phyloP scores from a whole-genome alignment of 2,888 invertebrate species.

The Dermolepida albohirtum region DNA sequence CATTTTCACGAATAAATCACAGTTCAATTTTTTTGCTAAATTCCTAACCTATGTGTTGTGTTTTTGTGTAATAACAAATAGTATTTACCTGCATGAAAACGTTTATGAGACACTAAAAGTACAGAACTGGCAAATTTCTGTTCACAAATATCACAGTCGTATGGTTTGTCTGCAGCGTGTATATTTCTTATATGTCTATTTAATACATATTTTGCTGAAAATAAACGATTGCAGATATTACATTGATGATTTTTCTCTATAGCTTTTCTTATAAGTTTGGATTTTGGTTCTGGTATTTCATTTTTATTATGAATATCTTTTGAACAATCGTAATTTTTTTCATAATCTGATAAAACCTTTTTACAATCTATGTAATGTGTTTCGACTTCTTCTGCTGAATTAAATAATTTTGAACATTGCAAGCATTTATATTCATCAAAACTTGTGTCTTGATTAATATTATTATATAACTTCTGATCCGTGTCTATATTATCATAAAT shows the following conservation, averaged over 20 bases:
- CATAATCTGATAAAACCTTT: no score
- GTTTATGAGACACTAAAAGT: slow-evolving; percentile 58
- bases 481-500: not conserved
- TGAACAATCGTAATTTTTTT: no score
- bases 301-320: slow-evolving; percentile 19
- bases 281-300: slow-evolving; percentile 1
- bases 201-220: slow-evolving; percentile 57
- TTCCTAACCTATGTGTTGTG: no score
- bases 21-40: no score
- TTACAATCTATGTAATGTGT: slow-evolving; percentile 48
- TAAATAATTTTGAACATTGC: slow-evolving; percentile 49
- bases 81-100: slow-evolving; percentile 51
- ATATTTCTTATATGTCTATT: slow-evolving; percentile 58
- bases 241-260: slow-evolving; percentile 48
- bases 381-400: slow-evolving; percentile 50
- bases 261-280: slow-evolving; percentile 43
- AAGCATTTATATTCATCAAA: slow-evolving; percentile 35
- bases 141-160: slow-evolving; percentile 57
- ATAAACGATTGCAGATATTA: slow-evolving; percentile 53
- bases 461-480: slow-evolving; percentile 32
- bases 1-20: no score
- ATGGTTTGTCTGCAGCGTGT: slow-evolving; percentile 59
- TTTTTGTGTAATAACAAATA: no score
- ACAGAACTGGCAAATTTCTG: slow-evolving; percentile 58
- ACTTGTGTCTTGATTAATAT: slow-evolving; percentile 30